Evolutionary conservation across 2,888 invertebrate species (phyloP), one percentile per base, ranked within the genome.

Genomic region (Rhabditoides inermis): DNA sequence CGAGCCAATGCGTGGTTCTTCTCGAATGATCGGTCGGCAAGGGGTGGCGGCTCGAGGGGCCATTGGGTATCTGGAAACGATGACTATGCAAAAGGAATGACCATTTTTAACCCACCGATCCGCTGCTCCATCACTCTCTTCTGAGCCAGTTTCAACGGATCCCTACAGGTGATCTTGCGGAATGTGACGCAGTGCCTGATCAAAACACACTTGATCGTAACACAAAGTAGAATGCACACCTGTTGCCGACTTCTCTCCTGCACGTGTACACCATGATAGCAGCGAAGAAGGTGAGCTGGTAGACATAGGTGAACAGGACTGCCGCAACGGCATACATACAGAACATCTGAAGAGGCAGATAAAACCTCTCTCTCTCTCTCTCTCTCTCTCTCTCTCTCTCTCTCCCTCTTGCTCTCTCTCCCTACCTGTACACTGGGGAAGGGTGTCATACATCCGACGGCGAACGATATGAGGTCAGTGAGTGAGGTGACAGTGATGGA

Each of bases 271-370:
- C 68, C 72, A 73, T 71, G 7, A 73, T 64, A 6, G 86, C 89
- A 40, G 88, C 85, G 79, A 91, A 91, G 82, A 91, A 90, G 30
- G 90, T 90, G 58, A 90, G 79, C 77, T 91, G 90, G 85, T 89
- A 90, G 47, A 90, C 78, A 78, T 89, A 90, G 12, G 89, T 89
- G 76, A 90, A 88, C 63, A 86, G 84, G 2, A 90, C 89, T 0
- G 90, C 89, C 53, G 88, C 85, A 71, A 89, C 89, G 84, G 90
- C 90, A 78, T 91, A 91, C 74, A 88, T 86, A 81, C 90, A 91
- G 80, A 91, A 91, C 73, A 91, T 91, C 60, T 72, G 63, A 35
- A 53, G 32, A 1, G n/a, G 7, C 26, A 41, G 32, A 32, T n/a
- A n/a, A n/a, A n/a, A n/a, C n/a, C n/a, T n/a, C n/a, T n/a, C n/a